Evolutionary conservation across 64 coral and sea anemone species (phyloP).

Genomic region (Pocillopora damicornis): DNA sequence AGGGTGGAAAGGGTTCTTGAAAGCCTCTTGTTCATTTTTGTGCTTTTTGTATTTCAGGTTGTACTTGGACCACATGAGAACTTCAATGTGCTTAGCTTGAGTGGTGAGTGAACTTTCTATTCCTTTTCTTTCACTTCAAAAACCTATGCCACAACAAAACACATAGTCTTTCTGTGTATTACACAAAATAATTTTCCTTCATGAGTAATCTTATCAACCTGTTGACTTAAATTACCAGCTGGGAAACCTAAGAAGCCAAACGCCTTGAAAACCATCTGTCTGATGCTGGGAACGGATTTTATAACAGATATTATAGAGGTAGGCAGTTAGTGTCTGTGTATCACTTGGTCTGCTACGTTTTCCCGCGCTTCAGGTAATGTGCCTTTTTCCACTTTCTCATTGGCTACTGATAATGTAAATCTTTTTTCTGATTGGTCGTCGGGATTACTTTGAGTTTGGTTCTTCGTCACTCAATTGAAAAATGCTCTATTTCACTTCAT

Average conservation of each 20-base stretch:
- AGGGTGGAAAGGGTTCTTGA: background rate
- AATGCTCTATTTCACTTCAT: background rate
- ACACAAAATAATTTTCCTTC: too few relatives aligned
- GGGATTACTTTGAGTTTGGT: too few relatives aligned
- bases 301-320: constrained; percentile 96
- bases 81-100: constrained; percentile 90
- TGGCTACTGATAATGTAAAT: too few relatives aligned
- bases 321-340: background rate
- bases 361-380: too few relatives aligned
- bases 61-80: constrained; percentile 88
- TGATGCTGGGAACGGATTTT: constrained; percentile 95
- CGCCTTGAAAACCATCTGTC: constrained; percentile 83
- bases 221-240: constrained; percentile 41
- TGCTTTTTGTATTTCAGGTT: constrained; percentile 43
- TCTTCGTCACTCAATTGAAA: too few relatives aligned
- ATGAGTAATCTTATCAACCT: background rate
- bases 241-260: constrained; percentile 89
- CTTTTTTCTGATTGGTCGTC: too few relatives aligned
- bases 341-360: too few relatives aligned
- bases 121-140: background rate
- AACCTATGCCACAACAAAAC: too few relatives aligned
- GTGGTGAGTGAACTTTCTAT: constrained; percentile 47
- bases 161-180: too few relatives aligned
- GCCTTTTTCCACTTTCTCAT: too few relatives aligned
- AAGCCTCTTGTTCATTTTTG: background rate